Base-by-base conservation (phyloP, 2,797 vertebrate genomes). In the Poeciliopsis paucimaculata region DNA sequence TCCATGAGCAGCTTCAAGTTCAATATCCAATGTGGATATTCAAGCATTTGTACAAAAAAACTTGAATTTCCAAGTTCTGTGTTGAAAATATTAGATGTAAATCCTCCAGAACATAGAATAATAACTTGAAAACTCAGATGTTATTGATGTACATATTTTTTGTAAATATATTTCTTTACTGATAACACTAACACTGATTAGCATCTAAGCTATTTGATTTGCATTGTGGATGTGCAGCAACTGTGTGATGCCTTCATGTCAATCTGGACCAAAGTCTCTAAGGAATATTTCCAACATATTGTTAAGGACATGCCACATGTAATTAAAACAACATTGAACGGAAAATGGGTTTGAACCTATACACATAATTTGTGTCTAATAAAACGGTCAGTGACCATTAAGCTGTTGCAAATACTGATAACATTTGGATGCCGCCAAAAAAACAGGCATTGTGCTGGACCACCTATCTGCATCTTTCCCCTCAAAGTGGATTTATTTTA, bases 401-500 rank as follows among this genome's bases (percentile, higher is more conserved):
- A 10, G 23, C 20, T 70, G 11, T 26, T 70, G 66, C 66, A 43
- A 11, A 26, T 26, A 26, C 12, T 2, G 11, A 43, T 43, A 68
- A 41, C 77, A 89, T 79, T 71, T 85, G 75, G 77, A 89, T 88
- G 85, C 43, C 76, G 74, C 80, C 60, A 68, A 82, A 84, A 85
- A 77, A 78, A 74, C 75, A 84, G 80, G 79, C 84, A 79, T 88
- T 91, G 74, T 82, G 80, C 20, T 70, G 77, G 26, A 77, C 15
- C 46, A 77, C 75, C 46, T 84, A 89, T 72, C 57, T 68, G 45
- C 47, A 49, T 3, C 6, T 75, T 83, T 78, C 36, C 76, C 43
- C 80, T 72, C 10, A 71, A 36, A 74, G 62, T 75, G 72, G 78
- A 84, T n/a, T 57, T 46, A n/a, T 81, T 75, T 80, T 46, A 74